These are phyloP conservation scores for Sus cebifrons DNA, from an alignment of 2,797 vertebrate species.

Conservation along the genomic window DNA sequence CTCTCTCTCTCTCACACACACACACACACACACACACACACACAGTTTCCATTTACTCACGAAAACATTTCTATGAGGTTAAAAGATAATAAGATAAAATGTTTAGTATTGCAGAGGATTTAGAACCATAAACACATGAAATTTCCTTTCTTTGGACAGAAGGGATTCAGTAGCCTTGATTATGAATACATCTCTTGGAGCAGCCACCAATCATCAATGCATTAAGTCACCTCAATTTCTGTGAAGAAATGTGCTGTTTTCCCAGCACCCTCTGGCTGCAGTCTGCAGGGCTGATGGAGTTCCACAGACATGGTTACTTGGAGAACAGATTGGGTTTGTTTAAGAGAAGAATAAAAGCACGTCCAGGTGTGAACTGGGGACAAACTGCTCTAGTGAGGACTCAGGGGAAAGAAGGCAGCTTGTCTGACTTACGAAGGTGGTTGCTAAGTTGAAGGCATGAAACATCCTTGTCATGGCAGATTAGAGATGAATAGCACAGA, in stretches of 20 bases:
- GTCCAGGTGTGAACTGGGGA: neutral
- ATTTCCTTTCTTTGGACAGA: constrained; percentile 40
- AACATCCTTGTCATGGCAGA: neutral
- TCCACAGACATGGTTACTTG: constrained; percentile 57
- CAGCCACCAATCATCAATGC: neutral
- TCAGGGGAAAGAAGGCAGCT: neutral
- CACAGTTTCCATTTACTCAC: neutral
- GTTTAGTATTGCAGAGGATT: neutral
- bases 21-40: neutral
- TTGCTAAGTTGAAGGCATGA: constrained; percentile 51
- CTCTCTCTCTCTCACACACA: neutral
- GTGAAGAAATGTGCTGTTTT: constrained; percentile 33
- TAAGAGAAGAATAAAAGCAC: constrained; percentile 35
- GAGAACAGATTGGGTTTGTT: constrained; percentile 39
- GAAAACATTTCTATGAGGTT: neutral
- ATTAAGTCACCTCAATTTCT: constrained; percentile 49
- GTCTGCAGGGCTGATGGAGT: constrained; percentile 34
- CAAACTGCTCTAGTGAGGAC: neutral
- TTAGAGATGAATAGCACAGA: neutral
- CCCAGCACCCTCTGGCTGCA: neutral
- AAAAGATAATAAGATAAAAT: neutral
- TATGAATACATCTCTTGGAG: neutral
- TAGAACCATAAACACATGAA: neutral
- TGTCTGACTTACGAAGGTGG: neutral
- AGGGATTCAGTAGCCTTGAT: neutral